Evolutionary conservation across 2,888 invertebrate genomes (phyloP).

Genomic region (Pachydiplax longipennis): DNA sequence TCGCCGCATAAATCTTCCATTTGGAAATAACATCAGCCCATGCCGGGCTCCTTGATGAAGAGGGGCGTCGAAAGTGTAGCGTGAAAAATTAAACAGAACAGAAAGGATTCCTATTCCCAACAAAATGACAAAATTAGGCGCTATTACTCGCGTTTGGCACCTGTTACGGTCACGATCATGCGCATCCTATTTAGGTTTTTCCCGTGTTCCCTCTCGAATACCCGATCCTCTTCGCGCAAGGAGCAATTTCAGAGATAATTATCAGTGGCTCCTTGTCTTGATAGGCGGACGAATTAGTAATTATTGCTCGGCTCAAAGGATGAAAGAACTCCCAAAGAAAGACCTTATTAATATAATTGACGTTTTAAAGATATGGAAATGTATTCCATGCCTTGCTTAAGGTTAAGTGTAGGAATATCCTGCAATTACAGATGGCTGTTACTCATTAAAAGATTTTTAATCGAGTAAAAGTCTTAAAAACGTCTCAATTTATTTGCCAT

Average conservation of each 20-base stretch:
- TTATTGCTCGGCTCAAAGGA: background rate
- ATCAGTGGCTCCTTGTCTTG: background rate
- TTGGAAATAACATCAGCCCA: background rate
- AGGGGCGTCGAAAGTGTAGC: background rate
- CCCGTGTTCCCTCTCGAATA: background rate
- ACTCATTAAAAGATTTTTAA: background rate
- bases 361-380: background rate
- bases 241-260: background rate
- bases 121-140: background rate
- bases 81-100: background rate
- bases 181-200: background rate
- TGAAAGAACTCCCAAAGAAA: background rate
- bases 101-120: background rate
- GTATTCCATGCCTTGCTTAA: background rate
- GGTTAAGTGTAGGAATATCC: background rate
- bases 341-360: background rate
- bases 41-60: background rate
- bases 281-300: background rate
- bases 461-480: background rate
- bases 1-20: background rate
- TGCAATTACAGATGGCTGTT: background rate
- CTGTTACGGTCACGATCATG: background rate
- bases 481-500: constrained; percentile 36
- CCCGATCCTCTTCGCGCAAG: background rate
- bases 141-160: background rate